phyloP scores from a whole-genome alignment of 2,888 invertebrate species.

The Parnassius mnemosyne region DNA sequence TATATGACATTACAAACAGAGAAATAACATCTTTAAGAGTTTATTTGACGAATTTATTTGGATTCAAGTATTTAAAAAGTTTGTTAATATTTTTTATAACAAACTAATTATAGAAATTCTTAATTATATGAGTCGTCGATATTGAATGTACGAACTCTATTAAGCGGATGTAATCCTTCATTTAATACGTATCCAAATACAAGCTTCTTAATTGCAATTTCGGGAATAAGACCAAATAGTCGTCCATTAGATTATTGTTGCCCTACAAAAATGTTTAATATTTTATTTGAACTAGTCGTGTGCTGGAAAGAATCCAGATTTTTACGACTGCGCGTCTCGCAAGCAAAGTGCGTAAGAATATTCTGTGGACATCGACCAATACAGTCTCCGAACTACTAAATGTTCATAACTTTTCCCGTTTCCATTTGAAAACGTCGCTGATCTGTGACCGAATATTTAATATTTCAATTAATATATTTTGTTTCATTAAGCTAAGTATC shows the following conservation, averaged over 20 bases:
- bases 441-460: no score
- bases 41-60: no score
- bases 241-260: constrained; percentile 31
- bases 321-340: constrained; percentile 37
- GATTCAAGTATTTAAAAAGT: no score
- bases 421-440: constrained; percentile 8
- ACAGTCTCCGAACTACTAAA: constrained; percentile 11
- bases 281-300: constrained; percentile 33
- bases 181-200: not conserved
- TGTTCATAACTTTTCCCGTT: constrained; percentile 16
- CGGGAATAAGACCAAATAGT: not conserved
- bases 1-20: no score
- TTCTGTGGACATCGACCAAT: constrained; percentile 21
- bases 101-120: no score
- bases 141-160: not conserved
- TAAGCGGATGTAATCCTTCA: not conserved
- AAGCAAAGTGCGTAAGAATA: constrained; percentile 16
- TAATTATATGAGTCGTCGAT: no score
- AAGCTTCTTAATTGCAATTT: not conserved
- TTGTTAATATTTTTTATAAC: no score
- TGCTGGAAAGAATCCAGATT: constrained; percentile 49
- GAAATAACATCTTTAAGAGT: no score
- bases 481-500: no score
- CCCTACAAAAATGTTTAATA: constrained; percentile 28
- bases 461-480: no score